Percentiles rank a stretch among this genome's conserved stretches.
Conservation (phyloP, 2,113 vertebrate genomes). For the Pholis gunnellus region DNA sequence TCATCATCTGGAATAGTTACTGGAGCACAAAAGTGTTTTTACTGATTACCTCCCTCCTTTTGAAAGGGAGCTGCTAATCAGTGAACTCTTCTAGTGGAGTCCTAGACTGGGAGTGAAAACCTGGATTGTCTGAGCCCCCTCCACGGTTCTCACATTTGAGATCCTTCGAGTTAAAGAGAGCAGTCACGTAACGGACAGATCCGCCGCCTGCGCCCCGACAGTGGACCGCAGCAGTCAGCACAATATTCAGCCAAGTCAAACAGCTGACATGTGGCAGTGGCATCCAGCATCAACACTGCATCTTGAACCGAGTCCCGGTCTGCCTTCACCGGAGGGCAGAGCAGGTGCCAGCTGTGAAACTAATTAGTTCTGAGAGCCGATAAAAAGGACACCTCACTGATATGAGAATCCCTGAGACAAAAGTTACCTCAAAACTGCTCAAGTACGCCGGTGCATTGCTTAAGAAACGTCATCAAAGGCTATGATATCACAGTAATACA, state of each 20-base stretch:
- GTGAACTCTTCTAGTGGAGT: conserved; percentile 3
- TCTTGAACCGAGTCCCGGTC: conserved; percentile 13
- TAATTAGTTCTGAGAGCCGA: conserved; percentile 5
- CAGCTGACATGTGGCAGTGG: conserved; percentile 17
- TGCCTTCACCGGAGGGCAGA: conserved; percentile 12
- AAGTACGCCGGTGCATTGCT: not conserved
- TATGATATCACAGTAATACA: not conserved
- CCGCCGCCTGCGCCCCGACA: conserved; percentile 1
- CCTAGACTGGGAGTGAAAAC: conserved; percentile 34
- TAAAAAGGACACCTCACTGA: conserved; percentile 7
- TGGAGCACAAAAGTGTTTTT: not conserved
- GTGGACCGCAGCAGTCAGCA: conserved; percentile 22
- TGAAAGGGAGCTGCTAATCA: conserved; percentile 39
- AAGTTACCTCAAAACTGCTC: not conserved
- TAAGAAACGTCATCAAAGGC: not conserved
- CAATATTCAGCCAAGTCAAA: conserved; percentile 31
- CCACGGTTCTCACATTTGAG: not conserved
- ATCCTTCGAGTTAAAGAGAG: conserved; percentile 4
- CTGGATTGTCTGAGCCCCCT: not conserved
- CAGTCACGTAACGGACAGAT: conserved; percentile 11
- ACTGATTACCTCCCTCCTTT: conserved; percentile 23
- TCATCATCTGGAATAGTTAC: not conserved
- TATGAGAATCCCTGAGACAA: not conserved
- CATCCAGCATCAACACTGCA: not conserved
- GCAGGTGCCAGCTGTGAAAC: conserved; percentile 9